Evolutionary conservation across 2,113 vertebrate genomes (phyloP), one percentile per base, ranked within the genome.

Genomic region (Probosciger aterrimus): DNA sequence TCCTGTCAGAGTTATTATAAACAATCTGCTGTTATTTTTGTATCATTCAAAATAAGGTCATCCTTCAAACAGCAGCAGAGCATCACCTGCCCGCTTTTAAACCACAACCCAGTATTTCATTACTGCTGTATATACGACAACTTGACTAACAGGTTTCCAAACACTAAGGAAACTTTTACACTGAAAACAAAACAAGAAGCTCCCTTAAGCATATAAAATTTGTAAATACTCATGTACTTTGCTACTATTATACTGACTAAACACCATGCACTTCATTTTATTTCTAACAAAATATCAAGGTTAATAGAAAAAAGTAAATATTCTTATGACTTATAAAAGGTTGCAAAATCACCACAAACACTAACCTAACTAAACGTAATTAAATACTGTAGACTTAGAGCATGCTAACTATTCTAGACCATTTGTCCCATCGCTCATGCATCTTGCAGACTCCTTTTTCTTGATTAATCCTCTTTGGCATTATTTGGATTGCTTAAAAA

Each of bases 401-500:
- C 24, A 31, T 8, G 27, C 33, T 59, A 53, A 81, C 39, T 82
- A 37, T 15, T 88, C 30, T 2, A 86, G 71, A 95, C 78, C 65
- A 86, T 95, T 88, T 85, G 60, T 41, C 77, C 53, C 79, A 80
- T 84, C 69, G 96, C 97, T 87, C 31, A 69, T 68, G 52, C 73
- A 85, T 96, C 96, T 95, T 97, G 77, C 79, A 98, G 96, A 95
- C 49, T 75, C 49, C 64, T 41, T 82, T 67, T 64, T 80, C 28
- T 78, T 96, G 82, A 91, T 96, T 91, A 92, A 97, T 97, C 93
- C 97, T 87, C 90, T 93, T 96, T 97, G 95, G 92, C 86, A 96
- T 86, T 96, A 94, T 64, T 89, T 98, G 92, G 97, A 98, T 95
- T 97, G 95, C 93, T 98, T 99, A 97, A 98, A 97, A 98, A 98